phyloP scores from a whole-genome alignment of 2,113 vertebrate species.

The Melanerpes aurifrons region DNA sequence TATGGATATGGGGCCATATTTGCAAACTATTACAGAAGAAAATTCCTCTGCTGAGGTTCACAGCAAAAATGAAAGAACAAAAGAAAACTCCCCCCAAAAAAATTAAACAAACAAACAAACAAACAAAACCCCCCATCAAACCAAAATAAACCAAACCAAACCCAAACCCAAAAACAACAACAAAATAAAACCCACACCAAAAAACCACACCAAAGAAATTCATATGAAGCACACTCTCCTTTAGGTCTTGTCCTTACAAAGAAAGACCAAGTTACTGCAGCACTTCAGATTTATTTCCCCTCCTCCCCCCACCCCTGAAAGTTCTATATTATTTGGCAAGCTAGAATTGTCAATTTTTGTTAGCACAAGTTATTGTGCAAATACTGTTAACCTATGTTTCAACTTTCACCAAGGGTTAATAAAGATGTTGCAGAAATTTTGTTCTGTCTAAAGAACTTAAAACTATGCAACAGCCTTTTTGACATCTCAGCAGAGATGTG shows the following conservation, averaged over 20 bases:
- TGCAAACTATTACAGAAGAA: constrained; percentile 41
- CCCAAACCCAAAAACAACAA: too few relatives aligned
- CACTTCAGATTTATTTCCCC: constrained; percentile 51
- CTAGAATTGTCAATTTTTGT: constrained; percentile 73
- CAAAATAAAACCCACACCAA: too few relatives aligned
- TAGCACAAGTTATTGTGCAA: constrained; percentile 72
- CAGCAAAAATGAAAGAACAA: constrained; percentile 54
- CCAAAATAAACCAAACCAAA: too few relatives aligned
- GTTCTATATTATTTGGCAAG: constrained; percentile 65
- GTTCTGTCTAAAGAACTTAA: constrained; percentile 84
- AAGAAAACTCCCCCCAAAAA: neutral
- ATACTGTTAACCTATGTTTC: constrained; percentile 83
- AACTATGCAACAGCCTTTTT: constrained; percentile 88
- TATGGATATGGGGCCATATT: constrained; percentile 43
- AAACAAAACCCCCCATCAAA: neutral
- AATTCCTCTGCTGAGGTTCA: constrained; percentile 46
- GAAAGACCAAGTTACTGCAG: constrained; percentile 56
- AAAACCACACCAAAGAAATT: neutral
- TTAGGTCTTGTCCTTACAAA: constrained; percentile 57
- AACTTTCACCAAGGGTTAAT: constrained; percentile 88
- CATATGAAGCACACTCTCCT: constrained; percentile 24
- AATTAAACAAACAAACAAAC: too few relatives aligned
- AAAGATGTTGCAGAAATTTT: constrained; percentile 84
- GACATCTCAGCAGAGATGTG: constrained; percentile 90
- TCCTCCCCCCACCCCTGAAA: constrained; percentile 23